Evolutionary conservation across 2,888 invertebrate genomes (phyloP).

Genomic region (Ormyrus labotus): DNA sequence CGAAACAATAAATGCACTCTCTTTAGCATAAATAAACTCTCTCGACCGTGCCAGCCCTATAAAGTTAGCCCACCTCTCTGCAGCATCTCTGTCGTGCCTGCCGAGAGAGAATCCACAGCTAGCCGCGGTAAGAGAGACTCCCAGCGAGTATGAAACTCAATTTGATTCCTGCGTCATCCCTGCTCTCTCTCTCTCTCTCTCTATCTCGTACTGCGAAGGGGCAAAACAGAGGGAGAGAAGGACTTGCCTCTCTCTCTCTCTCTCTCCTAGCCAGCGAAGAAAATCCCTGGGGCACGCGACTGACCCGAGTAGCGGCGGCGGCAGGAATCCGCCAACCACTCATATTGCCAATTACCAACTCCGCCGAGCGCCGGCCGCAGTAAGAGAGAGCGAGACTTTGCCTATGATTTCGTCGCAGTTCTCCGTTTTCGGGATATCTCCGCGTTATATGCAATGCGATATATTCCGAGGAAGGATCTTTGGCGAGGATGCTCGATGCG

Average conservation of each 20-base stretch:
- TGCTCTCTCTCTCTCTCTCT: conserved; percentile 44
- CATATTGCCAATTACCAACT: conserved; percentile 76
- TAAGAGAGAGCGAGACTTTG: conserved; percentile 62
- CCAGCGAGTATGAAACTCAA: conserved; percentile 74
- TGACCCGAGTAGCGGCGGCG: conserved; percentile 71
- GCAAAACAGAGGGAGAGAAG: conserved; percentile 48
- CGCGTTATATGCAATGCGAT: conserved; percentile 6
- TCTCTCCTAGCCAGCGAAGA: conserved; percentile 59
- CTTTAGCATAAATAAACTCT: background rate
- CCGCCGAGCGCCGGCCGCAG: conserved; percentile 57
- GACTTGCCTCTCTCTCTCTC: conserved; percentile 46
- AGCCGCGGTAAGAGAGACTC: conserved; percentile 20
- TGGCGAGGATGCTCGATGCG: too few relatives aligned
- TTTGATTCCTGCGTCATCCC: conserved; percentile 72
- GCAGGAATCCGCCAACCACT: conserved; percentile 73
- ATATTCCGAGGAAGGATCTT: conserved; percentile 27
- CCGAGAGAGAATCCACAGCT: background rate
- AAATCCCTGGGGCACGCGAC: conserved; percentile 73
- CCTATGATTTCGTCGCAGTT: conserved; percentile 68
- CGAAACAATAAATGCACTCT: conserved; percentile 25
- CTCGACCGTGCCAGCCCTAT: background rate
- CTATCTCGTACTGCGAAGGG: conserved; percentile 53
- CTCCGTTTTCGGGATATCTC: conserved; percentile 53
- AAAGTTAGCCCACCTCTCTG: conserved; percentile 60
- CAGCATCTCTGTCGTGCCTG: conserved; percentile 62